These are phyloP conservation scores for Mesitornis unicolor DNA, from an alignment of 2,113 vertebrate genomes.

Conservation along the genomic window DNA sequence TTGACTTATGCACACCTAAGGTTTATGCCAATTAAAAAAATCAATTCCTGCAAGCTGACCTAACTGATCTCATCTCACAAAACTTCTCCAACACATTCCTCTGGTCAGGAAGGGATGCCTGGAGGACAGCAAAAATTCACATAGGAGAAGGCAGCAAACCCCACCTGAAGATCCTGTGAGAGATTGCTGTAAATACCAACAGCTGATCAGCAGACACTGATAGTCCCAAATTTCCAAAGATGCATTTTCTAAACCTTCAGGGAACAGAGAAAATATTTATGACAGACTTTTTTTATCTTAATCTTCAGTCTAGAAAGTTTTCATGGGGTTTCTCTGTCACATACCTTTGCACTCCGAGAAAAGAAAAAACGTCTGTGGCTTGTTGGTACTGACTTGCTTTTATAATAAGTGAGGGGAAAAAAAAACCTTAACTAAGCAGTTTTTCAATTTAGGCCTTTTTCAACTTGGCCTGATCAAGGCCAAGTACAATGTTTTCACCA, in stretches of 20 bases:
- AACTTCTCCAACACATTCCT: not conserved
- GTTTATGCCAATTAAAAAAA: not conserved
- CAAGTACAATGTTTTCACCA: not conserved
- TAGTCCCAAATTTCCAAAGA: not conserved
- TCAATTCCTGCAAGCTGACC: not conserved
- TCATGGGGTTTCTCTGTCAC: not conserved
- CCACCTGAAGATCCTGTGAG: not conserved
- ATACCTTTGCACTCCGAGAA: not conserved
- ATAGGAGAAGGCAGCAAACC: not conserved
- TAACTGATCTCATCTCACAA: not conserved
- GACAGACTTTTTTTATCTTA: constrained; percentile 32
- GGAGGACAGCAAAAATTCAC: not conserved
- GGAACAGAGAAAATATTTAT: constrained; percentile 50
- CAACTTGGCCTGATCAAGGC: not conserved
- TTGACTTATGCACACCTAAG: not conserved
- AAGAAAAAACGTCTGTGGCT: not conserved
- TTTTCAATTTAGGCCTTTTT: not conserved
- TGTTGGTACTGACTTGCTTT: not conserved
- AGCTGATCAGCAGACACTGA: constrained; percentile 12
- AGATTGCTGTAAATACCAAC: constrained; percentile 44
- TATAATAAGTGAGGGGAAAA: not conserved
- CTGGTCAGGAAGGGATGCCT: not conserved
- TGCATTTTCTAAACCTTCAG: not conserved
- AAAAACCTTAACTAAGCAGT: not conserved
- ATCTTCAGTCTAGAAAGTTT: constrained; percentile 31